Conservation (phyloP, 2,888 invertebrate species). For the Drosophila putrida region DNA sequence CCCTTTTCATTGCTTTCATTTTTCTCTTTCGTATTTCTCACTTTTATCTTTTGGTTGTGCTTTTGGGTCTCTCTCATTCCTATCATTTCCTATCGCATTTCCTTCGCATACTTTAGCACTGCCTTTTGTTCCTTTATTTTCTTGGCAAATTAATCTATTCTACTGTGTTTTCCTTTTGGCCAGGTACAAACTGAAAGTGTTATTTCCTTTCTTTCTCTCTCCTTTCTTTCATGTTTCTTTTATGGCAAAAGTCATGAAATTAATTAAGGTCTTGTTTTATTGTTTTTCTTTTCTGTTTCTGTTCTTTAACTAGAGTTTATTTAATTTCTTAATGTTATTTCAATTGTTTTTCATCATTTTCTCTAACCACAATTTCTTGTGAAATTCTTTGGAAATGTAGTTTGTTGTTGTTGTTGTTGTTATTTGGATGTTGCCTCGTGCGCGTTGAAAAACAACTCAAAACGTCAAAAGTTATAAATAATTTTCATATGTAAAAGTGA, state of each 20-base stretch:
- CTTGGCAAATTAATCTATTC: conserved; percentile 30
- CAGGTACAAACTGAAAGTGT: conserved; percentile 6
- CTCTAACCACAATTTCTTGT: conserved; percentile 4
- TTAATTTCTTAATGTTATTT: conserved; percentile 7
- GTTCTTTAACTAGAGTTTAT: neutral
- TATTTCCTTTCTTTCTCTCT: neutral
- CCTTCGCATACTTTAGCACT: conserved; percentile 31
- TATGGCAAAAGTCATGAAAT: neutral
- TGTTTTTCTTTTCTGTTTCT: neutral
- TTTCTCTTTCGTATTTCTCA: conserved; percentile 9
- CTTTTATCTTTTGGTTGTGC: conserved; percentile 39
- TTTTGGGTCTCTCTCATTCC: conserved; percentile 18
- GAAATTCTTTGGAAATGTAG: conserved; percentile 9
- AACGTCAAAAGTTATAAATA: conserved; percentile 81
- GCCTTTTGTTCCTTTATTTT: conserved; percentile 17
- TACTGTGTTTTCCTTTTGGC: conserved; percentile 1
- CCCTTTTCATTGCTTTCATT: neutral
- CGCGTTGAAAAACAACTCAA: conserved; percentile 67
- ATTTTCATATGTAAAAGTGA: conserved; percentile 80
- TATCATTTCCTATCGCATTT: conserved; percentile 56
- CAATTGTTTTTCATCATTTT: conserved; percentile 23
- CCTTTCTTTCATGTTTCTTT: neutral
- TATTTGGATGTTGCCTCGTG: conserved; percentile 23
- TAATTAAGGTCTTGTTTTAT: neutral
- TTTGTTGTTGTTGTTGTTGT: conserved; percentile 15